Percentiles rank a stretch among this genome's conserved stretches.
Conservation (phyloP, 2,113 vertebrate genomes). For the Cebidichthys violaceus region DNA sequence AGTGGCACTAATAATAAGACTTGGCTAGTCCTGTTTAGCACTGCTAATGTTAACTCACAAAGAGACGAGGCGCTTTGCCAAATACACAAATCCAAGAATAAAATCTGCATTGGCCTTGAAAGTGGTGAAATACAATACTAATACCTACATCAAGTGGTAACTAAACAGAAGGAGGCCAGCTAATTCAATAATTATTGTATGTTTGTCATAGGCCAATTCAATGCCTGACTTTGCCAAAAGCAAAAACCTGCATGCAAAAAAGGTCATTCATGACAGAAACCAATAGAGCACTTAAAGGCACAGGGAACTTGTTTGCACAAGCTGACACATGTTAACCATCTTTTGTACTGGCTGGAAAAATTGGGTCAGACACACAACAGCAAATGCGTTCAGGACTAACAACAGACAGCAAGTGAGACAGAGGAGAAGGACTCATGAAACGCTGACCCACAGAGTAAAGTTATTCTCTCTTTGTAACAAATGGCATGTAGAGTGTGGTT, state of each 20-base stretch:
- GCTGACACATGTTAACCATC: slow-evolving; percentile 75
- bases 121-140: slow-evolving; percentile 22
- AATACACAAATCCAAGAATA: slow-evolving; percentile 50
- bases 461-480: slow-evolving; percentile 33
- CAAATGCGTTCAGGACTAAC: slow-evolving; percentile 53
- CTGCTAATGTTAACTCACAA: slow-evolving; percentile 50
- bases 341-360: slow-evolving; percentile 74
- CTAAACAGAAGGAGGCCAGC: slow-evolving; percentile 17
- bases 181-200: slow-evolving; percentile 28
- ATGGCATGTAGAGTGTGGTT: slow-evolving; percentile 30
- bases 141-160: slow-evolving; percentile 10
- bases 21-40: slow-evolving; percentile 44
- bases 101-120: slow-evolving; percentile 31
- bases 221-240: slow-evolving; percentile 40
- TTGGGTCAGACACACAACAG: slow-evolving; percentile 66
- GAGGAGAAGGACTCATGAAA: slow-evolving; percentile 44
- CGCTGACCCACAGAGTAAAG: slow-evolving; percentile 53
- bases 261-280: slow-evolving; percentile 38
- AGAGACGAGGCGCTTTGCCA: slow-evolving; percentile 36
- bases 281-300: slow-evolving; percentile 60
- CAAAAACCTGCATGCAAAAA: slow-evolving; percentile 30
- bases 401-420: slow-evolving; percentile 48
- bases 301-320: slow-evolving; percentile 69
- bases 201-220: slow-evolving; percentile 27
- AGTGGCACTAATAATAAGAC: slow-evolving; percentile 54